Evolutionary conservation across 2,888 invertebrate species (phyloP).

Genomic region (Camponotus fellah): DNA sequence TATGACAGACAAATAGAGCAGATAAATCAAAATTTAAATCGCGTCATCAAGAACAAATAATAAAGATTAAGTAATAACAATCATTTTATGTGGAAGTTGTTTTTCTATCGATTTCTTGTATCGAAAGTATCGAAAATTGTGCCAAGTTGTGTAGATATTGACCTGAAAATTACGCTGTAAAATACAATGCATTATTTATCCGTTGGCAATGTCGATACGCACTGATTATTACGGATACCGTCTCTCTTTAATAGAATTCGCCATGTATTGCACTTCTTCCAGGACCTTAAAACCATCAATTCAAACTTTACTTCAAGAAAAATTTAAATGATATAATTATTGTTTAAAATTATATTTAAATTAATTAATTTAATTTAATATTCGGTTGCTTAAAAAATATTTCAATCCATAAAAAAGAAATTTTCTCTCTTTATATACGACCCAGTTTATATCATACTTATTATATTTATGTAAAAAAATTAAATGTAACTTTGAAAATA

Average conservation of each 20-base stretch:
- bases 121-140: conserved; percentile 40
- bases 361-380: no score
- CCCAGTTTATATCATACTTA: neutral
- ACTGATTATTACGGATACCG: conserved; percentile 71
- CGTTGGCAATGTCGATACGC: conserved; percentile 75
- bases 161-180: conserved; percentile 41
- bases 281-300: neutral
- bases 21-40: neutral
- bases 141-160: neutral
- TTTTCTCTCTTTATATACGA: neutral
- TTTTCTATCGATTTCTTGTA: conserved; percentile 23
- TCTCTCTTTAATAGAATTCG: conserved; percentile 62
- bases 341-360: neutral
- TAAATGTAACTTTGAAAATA: neutral
- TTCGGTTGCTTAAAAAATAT: neutral
- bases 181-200: conserved; percentile 64
- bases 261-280: neutral
- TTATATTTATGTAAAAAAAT: neutral
- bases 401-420: neutral
- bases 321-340: neutral
- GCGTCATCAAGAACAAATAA: neutral
- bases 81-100: neutral
- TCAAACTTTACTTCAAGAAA: neutral
- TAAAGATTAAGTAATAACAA: neutral
- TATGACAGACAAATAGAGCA: neutral